Conservation (phyloP, 2,797 vertebrate species). For the Champsocephalus gunnari region DNA sequence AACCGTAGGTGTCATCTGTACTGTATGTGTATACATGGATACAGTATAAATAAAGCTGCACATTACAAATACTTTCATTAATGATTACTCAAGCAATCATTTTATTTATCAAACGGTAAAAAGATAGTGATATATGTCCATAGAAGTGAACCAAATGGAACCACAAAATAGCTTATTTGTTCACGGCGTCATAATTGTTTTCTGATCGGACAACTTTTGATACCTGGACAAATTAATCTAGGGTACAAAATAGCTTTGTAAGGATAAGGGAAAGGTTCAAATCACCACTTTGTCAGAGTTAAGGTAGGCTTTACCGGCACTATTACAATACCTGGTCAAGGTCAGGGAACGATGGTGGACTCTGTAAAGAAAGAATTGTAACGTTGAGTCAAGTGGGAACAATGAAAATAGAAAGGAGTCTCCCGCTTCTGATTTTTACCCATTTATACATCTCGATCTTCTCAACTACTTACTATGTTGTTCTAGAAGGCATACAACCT, state of each 20-base stretch:
- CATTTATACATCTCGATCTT: not conserved
- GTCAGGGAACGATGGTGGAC: not conserved
- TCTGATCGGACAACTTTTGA: too few species aligned
- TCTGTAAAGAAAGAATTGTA: not conserved
- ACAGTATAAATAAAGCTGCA: not conserved
- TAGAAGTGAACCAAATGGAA: not conserved
- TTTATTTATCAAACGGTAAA: not conserved
- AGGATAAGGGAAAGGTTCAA: not conserved
- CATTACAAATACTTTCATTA: not conserved
- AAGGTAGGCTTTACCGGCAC: not conserved
- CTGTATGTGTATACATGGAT: not conserved
- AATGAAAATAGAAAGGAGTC: too few species aligned
- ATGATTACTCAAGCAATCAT: not conserved
- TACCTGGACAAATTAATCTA: not conserved
- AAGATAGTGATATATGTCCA: not conserved
- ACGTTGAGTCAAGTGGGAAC: not conserved
- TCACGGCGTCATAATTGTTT: not conserved
- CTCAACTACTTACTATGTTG: not conserved
- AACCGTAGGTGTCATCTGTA: not conserved
- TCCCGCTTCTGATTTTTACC: not conserved
- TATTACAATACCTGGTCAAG: not conserved
- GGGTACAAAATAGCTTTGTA: not conserved
- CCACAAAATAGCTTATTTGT: not conserved
- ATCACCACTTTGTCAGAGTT: not conserved
- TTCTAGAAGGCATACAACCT: not conserved